These are phyloP conservation scores for Lates japonicus DNA, from an alignment of 2,797 vertebrate species.

Conservation along the genomic window DNA sequence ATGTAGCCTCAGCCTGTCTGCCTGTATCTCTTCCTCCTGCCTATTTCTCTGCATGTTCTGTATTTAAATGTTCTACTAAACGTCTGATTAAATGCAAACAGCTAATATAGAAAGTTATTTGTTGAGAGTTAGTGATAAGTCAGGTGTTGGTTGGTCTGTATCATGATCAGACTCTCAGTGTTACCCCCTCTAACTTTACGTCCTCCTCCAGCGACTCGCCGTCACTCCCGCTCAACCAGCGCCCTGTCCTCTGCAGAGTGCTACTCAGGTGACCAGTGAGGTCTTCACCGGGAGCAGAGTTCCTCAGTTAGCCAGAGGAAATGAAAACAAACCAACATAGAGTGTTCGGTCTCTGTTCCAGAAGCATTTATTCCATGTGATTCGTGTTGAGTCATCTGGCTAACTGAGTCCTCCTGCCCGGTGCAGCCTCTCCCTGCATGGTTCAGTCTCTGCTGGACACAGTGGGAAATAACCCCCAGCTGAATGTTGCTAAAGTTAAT, in stretches of 20 bases:
- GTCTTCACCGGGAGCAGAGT: background rate
- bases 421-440: slow-evolving; percentile 30
- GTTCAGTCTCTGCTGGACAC: background rate
- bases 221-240: slow-evolving; percentile 96
- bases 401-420: background rate
- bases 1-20: background rate
- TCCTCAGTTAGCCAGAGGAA: slow-evolving; percentile 15
- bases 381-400: background rate
- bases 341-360: background rate
- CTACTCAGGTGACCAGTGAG: slow-evolving; percentile 93
- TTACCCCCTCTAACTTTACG: slow-evolving; percentile 82
- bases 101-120: background rate
- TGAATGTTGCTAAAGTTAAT: background rate
- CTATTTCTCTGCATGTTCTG: slow-evolving; percentile 38
- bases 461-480: slow-evolving; percentile 1
- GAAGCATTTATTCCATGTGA: background rate
- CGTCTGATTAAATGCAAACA: background rate
- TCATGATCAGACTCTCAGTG: background rate
- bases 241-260: slow-evolving; percentile 93
- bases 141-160: background rate
- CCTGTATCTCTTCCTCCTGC: background rate
- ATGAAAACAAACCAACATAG: background rate
- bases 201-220: slow-evolving; percentile 90
- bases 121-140: no score
- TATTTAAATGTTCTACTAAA: slow-evolving; percentile 8